Percentiles rank a stretch among this genome's conserved stretches.
phyloP scores from a whole-genome alignment of 2,797 vertebrate genomes.

The Diplodus puntazzo region DNA sequence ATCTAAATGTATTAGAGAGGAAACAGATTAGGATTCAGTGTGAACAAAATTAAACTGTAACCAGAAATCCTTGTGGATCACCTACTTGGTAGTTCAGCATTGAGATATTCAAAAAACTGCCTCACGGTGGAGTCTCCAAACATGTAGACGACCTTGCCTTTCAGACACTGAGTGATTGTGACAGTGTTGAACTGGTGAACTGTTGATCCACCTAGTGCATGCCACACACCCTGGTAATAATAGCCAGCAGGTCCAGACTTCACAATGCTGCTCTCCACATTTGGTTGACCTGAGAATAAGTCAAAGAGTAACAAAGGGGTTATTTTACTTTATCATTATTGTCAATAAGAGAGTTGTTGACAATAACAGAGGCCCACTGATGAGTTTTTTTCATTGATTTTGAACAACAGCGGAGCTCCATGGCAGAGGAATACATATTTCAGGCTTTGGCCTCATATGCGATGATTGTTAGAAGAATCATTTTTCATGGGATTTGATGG shows the following conservation, averaged over 20 bases:
- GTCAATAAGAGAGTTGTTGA: not conserved
- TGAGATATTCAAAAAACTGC: slow-evolving; percentile 94
- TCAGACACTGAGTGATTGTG: slow-evolving; percentile 87
- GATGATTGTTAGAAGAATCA: not conserved
- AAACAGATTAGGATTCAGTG: not conserved
- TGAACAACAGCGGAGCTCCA: not conserved
- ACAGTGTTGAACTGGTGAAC: slow-evolving; percentile 88
- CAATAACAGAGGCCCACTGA: not conserved
- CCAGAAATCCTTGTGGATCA: not conserved
- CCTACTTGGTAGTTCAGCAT: slow-evolving; percentile 87
- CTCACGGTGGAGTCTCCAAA: slow-evolving; percentile 94
- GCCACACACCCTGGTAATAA: slow-evolving; percentile 90
- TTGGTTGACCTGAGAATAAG: slow-evolving; percentile 32
- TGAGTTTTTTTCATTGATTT: not conserved
- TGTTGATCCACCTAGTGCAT: slow-evolving; percentile 73
- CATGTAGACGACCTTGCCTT: slow-evolving; percentile 89
- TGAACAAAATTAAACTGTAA: not conserved
- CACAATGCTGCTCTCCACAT: not conserved
- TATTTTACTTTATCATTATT: not conserved
- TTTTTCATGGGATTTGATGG: too few relatives aligned
- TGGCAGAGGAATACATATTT: not conserved
- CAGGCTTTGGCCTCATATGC: not conserved
- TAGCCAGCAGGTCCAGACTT: slow-evolving; percentile 84
- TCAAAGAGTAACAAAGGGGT: not conserved
- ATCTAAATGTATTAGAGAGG: slow-evolving; percentile 16